These are phyloP conservation scores for Dermatophagoides farinae DNA, from an alignment of 1,140 invertebrate species.

Conservation along the genomic window DNA sequence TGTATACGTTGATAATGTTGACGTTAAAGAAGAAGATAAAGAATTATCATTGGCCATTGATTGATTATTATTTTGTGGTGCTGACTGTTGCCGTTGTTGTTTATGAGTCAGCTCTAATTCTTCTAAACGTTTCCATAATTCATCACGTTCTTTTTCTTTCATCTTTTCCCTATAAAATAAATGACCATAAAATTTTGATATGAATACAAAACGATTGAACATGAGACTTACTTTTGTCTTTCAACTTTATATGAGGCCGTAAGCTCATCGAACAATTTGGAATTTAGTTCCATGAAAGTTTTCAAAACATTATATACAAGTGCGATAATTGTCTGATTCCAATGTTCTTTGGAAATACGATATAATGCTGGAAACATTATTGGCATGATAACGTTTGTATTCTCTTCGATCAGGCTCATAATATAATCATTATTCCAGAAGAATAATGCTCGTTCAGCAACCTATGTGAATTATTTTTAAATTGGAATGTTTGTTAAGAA, in stretches of 20 bases:
- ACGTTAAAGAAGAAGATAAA: background rate
- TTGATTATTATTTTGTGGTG: background rate
- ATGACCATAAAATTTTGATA: constrained; percentile 10
- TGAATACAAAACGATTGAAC: background rate
- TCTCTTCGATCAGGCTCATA: constrained; percentile 86
- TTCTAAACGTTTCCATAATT: constrained; percentile 68
- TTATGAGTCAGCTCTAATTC: constrained; percentile 22
- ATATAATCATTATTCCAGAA: constrained; percentile 99
- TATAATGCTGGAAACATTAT: constrained; percentile 86
- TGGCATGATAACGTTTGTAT: constrained; percentile 48
- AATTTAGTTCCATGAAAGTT: constrained; percentile 99
- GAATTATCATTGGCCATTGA: background rate
- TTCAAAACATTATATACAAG: constrained; percentile 99
- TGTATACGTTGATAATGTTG: background rate
- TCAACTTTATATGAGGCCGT: constrained; percentile 21
- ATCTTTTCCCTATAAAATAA: constrained; percentile 60
- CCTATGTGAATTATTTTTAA: constrained; percentile 34
- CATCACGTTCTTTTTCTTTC: constrained; percentile 75
- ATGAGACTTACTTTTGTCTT: constrained; percentile 22
- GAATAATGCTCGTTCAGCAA: constrained; percentile 85
- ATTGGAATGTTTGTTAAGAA: background rate
- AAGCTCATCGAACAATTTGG: constrained; percentile 70
- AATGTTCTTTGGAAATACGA: constrained; percentile 90
- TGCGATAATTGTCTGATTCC: constrained; percentile 99
- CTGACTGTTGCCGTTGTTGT: background rate